A percentile compares a stretch with the other conserved stretches of the same genome.
Evolutionary conservation across 2,797 vertebrate species (phyloP).

Genomic region (Tokudaia tokunoshimensis): DNA sequence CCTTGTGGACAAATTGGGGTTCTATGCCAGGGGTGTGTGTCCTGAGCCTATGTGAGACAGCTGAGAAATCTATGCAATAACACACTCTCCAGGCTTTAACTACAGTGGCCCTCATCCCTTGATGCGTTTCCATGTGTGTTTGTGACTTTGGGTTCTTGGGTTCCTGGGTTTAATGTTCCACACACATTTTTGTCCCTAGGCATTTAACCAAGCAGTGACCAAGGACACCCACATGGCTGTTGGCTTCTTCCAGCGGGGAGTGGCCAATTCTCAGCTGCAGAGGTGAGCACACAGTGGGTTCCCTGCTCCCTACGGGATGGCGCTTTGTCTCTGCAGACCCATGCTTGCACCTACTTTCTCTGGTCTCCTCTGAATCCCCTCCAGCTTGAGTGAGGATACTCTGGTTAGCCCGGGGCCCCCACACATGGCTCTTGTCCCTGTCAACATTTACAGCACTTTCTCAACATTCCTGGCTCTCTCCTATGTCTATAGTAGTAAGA

Average conservation of each 20-base stretch:
- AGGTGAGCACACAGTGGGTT: conserved; percentile 85
- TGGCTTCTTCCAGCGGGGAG: conserved; percentile 94
- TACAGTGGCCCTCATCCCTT: accelerated
- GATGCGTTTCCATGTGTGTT: accelerated
- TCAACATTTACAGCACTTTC: accelerated
- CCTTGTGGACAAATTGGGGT: accelerated
- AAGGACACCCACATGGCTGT: conserved; percentile 94
- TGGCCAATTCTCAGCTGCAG: conserved; percentile 90
- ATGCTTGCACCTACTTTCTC: background rate
- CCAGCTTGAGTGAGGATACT: background rate
- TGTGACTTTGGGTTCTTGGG: background rate
- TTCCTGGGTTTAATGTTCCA: background rate
- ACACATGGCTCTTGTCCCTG: background rate
- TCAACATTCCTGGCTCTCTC: accelerated
- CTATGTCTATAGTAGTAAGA: background rate
- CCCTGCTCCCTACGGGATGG: accelerated
- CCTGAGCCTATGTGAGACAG: background rate
- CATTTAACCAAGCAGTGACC: conserved; percentile 89
- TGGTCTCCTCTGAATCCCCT: background rate
- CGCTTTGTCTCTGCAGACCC: background rate
- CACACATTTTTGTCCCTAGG: conserved; percentile 86
- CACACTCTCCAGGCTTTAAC: accelerated
- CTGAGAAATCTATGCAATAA: background rate
- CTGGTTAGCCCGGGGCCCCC: accelerated
- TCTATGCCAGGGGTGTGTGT: background rate